Evolutionary conservation across 2,888 invertebrate species (phyloP), one percentile per base, ranked within the genome.

Genomic region (Molanna angustata): DNA sequence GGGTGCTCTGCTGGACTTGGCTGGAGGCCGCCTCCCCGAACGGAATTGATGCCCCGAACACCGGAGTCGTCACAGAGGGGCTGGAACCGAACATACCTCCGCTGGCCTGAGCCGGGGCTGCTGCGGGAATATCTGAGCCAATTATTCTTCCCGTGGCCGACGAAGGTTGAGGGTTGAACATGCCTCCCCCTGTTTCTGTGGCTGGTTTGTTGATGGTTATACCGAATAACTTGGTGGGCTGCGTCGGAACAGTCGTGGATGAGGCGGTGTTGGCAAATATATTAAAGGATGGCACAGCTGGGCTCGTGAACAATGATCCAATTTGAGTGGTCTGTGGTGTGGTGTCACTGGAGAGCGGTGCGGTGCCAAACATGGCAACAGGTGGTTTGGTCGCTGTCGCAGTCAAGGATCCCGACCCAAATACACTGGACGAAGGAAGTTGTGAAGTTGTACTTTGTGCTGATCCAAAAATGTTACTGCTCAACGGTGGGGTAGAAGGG

Each of bases 1-100:
- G 21, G 11, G 39, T 44, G 35, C 27, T 39, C 17, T 31, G 31
- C 11, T 22, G 14, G 18, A 18, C 20, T 21, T 43, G 55, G 33
- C 13, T 50, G 39, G 41, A 49, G 31, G 53, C 20, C 7, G 53
- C 41, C 31, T 49, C 49, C 2, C 49, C 56, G 39, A 59, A 59
- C 2, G 58, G 58, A 11, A 56, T 45, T 7, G 59, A 52, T n/a
- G 59, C 52, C 2, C 59, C 56, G 13, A 59, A 56, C 14, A 49
- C 52, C 1, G 59, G 59, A 20, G 56, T 47, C 4, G 56, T 39
- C 1, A 49, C 54, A 6, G 58, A 41, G 4, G 51, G 33, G 37
- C 46, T 53, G n/a, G 58, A 54, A n/a, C 59, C 56, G 17, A 59
- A 59, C 11, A 56, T 39, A 4, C 35, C 42, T 6, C 42, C 27